Percentiles rank a stretch among this genome's conserved stretches.
These are phyloP conservation scores for Camponotus fellah DNA, from an alignment of 2,888 invertebrate genomes.

Conservation along the genomic window DNA sequence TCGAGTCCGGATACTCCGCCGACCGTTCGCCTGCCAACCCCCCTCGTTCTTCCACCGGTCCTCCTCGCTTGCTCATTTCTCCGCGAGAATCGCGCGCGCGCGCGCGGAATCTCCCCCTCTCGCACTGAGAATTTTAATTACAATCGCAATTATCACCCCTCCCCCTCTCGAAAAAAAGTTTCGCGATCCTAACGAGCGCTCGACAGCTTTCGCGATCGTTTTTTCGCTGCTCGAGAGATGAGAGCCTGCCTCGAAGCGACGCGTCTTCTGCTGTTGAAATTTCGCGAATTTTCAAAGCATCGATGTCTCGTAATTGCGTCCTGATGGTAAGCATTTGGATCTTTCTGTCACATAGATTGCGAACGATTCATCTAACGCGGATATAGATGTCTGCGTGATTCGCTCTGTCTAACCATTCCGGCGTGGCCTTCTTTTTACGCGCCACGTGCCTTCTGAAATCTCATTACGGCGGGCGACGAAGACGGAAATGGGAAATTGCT, in stretches of 20 bases:
- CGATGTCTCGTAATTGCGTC: background rate
- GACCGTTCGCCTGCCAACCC: slow-evolving; percentile 63
- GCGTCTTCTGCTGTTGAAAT: background rate
- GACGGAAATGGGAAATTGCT: slow-evolving; percentile 29
- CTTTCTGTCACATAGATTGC: background rate
- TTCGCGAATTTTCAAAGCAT: background rate
- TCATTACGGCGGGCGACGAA: slow-evolving; percentile 67
- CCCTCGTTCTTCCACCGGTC: slow-evolving; percentile 58
- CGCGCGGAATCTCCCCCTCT: slow-evolving; percentile 72
- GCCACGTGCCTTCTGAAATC: slow-evolving; percentile 65
- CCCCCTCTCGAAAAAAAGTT: slow-evolving; percentile 72
- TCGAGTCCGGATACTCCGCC: slow-evolving; percentile 47
- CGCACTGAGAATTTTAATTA: slow-evolving; percentile 83
- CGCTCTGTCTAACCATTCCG: background rate
- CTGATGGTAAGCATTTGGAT: background rate
- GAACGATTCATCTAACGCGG: background rate
- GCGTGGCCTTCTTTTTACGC: slow-evolving; percentile 28
- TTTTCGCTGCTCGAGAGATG: slow-evolving; percentile 55
- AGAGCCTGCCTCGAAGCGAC: background rate
- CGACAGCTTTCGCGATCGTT: slow-evolving; percentile 63
- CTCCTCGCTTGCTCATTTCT: slow-evolving; percentile 75
- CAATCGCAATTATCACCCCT: slow-evolving; percentile 82
- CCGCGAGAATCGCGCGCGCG: slow-evolving; percentile 67
- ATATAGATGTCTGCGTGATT: background rate
- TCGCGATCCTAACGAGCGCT: slow-evolving; percentile 79